These are phyloP conservation scores for Eupithecia vulgata DNA, from an alignment of 2,888 invertebrate genomes.

Conservation along the genomic window DNA sequence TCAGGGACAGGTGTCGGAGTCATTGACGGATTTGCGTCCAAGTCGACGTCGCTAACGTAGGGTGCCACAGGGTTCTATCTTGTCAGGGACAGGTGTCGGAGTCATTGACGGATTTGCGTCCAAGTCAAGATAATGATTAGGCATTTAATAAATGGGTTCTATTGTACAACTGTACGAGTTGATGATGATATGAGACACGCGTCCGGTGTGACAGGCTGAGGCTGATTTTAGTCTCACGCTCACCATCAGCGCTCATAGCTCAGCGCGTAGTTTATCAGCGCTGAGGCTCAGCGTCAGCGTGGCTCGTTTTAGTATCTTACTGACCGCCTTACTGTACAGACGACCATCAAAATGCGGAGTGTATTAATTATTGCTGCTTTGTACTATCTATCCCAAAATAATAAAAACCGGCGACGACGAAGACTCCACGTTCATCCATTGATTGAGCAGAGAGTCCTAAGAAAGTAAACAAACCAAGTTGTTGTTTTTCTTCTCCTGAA, in stretches of 20 bases:
- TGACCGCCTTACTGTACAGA: slow-evolving; percentile 23
- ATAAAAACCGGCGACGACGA: slow-evolving; percentile 23
- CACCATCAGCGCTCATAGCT: slow-evolving; percentile 38
- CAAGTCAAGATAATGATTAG: too few species aligned
- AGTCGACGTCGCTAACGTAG: too few species aligned
- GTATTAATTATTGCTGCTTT: slow-evolving; percentile 46
- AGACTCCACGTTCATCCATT: slow-evolving; percentile 36
- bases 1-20: too few species aligned
- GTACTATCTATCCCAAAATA: slow-evolving; percentile 41
- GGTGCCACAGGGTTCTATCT: too few species aligned
- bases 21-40: too few species aligned
- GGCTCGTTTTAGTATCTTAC: slow-evolving; percentile 36
- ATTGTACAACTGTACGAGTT: too few species aligned
- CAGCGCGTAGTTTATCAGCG: slow-evolving; percentile 37
- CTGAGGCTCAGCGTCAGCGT: neutral
- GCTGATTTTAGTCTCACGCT: slow-evolving; percentile 36
- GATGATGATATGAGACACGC: too few species aligned
- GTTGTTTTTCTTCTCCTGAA: too few species aligned
- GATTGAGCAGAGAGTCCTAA: slow-evolving; percentile 44
- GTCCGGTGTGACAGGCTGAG: neutral
- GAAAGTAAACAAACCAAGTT: too few species aligned
- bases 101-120: too few species aligned
- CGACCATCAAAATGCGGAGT: slow-evolving; percentile 42
- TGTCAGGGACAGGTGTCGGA: too few species aligned
- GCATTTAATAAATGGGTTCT: too few species aligned